A percentile compares a stretch with the other conserved stretches of the same genome.
These are phyloP conservation scores for Brachionus rotundiformis DNA, from an alignment of 1,140 invertebrate genomes.

Conservation along the genomic window DNA sequence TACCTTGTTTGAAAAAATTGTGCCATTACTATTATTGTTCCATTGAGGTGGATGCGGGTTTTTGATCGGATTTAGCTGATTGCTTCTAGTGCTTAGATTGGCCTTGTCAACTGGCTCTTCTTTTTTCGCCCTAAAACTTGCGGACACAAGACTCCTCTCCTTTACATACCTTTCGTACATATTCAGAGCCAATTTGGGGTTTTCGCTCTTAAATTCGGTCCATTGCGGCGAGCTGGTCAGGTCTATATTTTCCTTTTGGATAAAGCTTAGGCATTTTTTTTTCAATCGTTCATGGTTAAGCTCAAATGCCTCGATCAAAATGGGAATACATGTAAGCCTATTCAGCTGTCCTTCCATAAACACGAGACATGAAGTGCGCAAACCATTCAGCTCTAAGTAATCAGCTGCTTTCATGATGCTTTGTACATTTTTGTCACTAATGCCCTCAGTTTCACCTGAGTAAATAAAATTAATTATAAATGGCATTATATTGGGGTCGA, in stretches of 20 bases:
- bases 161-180: conserved; percentile 48
- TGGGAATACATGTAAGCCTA: conserved; percentile 3
- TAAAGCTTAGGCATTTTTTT: conserved; percentile 32
- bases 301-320: conserved; percentile 38
- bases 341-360: conserved; percentile 42
- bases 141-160: neutral
- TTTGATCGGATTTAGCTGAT: conserved; percentile 39
- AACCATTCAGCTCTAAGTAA: conserved; percentile 10
- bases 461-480: conserved; percentile 21
- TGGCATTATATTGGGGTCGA: conserved; percentile 22
- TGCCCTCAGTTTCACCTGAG: conserved; percentile 30
- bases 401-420: conserved; percentile 47
- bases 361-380: neutral
- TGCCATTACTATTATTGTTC: neutral
- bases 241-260: conserved; percentile 42
- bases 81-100: conserved; percentile 5
- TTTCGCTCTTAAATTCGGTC: conserved; percentile 38
- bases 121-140: neutral
- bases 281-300: conserved; percentile 44
- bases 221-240: conserved; percentile 39
- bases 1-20: conserved; percentile 18
- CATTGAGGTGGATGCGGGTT: neutral
- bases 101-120: neutral
- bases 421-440: conserved; percentile 13
- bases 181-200: conserved; percentile 44